Percentiles rank a stretch among this genome's conserved stretches.
Conservation (phyloP, 1,140 invertebrate genomes). For the Bombyx mandarina region DNA sequence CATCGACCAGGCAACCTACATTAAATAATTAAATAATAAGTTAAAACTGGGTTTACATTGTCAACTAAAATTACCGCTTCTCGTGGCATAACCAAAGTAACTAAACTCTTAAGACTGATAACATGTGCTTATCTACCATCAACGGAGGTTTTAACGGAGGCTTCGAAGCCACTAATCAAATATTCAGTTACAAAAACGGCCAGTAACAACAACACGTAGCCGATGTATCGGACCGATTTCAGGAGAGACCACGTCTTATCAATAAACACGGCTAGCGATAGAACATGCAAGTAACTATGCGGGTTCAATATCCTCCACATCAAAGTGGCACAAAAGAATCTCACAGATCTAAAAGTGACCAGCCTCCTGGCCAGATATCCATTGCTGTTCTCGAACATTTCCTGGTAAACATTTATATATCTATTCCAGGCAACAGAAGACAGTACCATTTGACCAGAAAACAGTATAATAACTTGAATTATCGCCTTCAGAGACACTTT, state of each 20-base stretch:
- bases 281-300: conserved; percentile 82
- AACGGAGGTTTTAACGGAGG: conserved; percentile 26
- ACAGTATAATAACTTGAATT: conserved; percentile 75
- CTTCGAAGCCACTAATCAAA: conserved; percentile 35
- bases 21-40: not conserved
- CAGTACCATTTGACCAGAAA: conserved; percentile 78
- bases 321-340: conserved; percentile 81
- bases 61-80: not conserved
- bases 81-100: no score
- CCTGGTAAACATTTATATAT: conserved; percentile 83
- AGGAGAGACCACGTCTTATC: conserved; percentile 84
- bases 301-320: conserved; percentile 86
- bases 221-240: conserved; percentile 75
- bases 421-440: conserved; percentile 85
- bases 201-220: conserved; percentile 48
- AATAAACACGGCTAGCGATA: conserved; percentile 84
- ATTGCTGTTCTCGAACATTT: conserved; percentile 77
- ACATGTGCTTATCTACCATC: conserved; percentile 14
- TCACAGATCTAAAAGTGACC: conserved; percentile 73
- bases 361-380: conserved; percentile 72
- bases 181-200: conserved; percentile 45
- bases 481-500: conserved; percentile 77
- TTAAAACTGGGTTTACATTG: not conserved
- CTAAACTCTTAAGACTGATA: not conserved
- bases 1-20: no score